Percentiles rank a stretch among this genome's conserved stretches.
Evolutionary conservation across 2,113 vertebrate genomes (phyloP).

Genomic region (Pantherophis guttatus): DNA sequence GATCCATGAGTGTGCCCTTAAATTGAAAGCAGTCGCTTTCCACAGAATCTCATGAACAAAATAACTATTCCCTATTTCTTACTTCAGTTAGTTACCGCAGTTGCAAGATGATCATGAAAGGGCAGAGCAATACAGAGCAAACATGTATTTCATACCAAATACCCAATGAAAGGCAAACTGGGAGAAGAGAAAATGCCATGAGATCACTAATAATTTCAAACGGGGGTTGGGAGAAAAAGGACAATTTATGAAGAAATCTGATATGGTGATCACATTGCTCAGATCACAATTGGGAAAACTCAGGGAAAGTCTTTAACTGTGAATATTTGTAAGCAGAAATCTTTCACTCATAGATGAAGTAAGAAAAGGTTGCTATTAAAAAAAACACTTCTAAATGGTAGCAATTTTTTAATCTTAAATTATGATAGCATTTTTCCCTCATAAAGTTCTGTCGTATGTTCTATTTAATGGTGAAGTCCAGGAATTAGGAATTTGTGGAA

Average conservation of each 20-base stretch:
- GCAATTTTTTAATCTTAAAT: background rate
- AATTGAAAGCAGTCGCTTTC: background rate
- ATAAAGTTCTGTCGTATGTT: background rate
- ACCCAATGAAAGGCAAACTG: background rate
- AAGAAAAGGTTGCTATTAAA: background rate
- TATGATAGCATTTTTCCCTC: background rate
- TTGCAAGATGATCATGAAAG: background rate
- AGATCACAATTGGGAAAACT: background rate
- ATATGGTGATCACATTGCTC: background rate
- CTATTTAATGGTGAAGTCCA: background rate
- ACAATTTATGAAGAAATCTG: background rate
- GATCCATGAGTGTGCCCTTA: background rate
- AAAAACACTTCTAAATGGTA: background rate
- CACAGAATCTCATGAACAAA: background rate
- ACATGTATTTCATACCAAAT: background rate
- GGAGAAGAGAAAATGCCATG: background rate
- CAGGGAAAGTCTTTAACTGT: background rate
- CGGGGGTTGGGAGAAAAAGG: background rate
- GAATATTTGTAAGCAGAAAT: background rate
- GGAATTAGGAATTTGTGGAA: background rate
- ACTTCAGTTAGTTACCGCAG: background rate
- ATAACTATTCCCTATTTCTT: background rate
- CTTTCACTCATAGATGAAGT: background rate
- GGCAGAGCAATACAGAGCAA: no score
- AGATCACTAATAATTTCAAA: background rate